Base-by-base conservation (phyloP, 2,888 invertebrate species). In the Ophraella communa region DNA sequence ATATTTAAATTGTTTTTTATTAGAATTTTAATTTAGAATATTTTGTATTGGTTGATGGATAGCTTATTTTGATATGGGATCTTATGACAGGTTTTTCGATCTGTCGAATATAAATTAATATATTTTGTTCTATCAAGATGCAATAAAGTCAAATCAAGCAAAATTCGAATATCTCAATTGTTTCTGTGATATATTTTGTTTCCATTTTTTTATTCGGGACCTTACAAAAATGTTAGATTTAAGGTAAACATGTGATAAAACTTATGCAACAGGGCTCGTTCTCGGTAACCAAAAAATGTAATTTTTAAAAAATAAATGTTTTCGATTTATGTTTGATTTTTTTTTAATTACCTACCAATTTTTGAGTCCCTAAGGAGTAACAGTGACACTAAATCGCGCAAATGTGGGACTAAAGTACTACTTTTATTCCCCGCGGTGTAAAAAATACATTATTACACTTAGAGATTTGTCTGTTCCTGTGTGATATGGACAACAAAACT, bases 211-310 rank as follows among this genome's bases (percentile, higher is more conserved):
- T 63, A 59, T 49, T 55, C 42, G 49, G 54, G 53, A 35, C 58
- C 54, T 58, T 61, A 64, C 55, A 61, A 54, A 51, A 56, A 60
- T 27, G 45, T 33, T 58, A 57, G 57, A 23, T 33, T 47, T 47
- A 39, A 57, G 45, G 24, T 64, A 59, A 62, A 66, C 39, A 56
- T 67, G 67, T 67, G 67, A 67, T 67, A 67, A 66, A 53, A 55
- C 55, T 49, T 64, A 51, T 62, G 64, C 51, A 59, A 64, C 55
- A 64, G 58, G 64, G 61, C 57, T 64, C 64, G 61, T 63, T 58
- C 51, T 66, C 57, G 49, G 54, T 45, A 64, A 61, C 57, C 57
- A 64, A 62, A 61, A n/a, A 55, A 55, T 62, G 57, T 58, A 64
- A 58, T 64, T 67, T 67, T 51, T 51, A 64, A 59, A 20, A 27